These are phyloP conservation scores for Brachyistius frenatus DNA, from an alignment of 2,113 vertebrate genomes.

Conservation along the genomic window DNA sequence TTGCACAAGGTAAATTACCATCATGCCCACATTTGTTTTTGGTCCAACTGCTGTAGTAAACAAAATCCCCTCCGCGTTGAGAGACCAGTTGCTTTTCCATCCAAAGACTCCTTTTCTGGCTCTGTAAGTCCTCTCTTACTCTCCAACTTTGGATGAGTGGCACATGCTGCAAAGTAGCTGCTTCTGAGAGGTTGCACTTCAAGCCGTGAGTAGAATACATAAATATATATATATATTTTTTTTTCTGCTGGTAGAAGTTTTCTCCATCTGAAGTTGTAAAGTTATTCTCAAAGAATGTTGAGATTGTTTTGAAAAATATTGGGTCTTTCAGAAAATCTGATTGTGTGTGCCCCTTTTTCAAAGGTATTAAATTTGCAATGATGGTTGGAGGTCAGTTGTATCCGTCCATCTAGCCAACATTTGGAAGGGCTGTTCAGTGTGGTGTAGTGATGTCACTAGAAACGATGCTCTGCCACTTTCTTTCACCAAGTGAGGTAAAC, in stretches of 20 bases:
- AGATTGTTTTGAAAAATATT: not conserved
- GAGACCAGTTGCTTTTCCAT: not conserved
- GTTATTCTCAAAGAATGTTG: not conserved
- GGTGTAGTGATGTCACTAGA: no score
- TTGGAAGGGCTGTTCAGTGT: no score
- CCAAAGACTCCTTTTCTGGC: not conserved
- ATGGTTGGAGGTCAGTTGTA: no score
- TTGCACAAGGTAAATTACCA: not conserved
- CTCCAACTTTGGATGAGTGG: not conserved
- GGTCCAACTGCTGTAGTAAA: not conserved
- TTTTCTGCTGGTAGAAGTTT: no score
- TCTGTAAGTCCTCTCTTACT: no score
- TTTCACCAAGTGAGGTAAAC: no score
- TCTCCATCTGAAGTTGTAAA: not conserved
- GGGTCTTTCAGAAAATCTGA: not conserved
- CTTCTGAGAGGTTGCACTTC: slow-evolving; percentile 3
- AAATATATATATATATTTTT: not conserved
- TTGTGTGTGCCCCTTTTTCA: no score
- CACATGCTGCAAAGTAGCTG: not conserved
- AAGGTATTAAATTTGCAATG: no score
- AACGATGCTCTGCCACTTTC: no score
- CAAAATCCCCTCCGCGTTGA: slow-evolving; percentile 5
- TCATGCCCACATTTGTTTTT: slow-evolving; percentile 23
- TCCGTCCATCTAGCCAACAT: no score
- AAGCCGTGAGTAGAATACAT: not conserved